A percentile compares a stretch with the other conserved stretches of the same genome.
Conservation (phyloP, 2,888 invertebrate species). For the Ormyrus thymus region DNA sequence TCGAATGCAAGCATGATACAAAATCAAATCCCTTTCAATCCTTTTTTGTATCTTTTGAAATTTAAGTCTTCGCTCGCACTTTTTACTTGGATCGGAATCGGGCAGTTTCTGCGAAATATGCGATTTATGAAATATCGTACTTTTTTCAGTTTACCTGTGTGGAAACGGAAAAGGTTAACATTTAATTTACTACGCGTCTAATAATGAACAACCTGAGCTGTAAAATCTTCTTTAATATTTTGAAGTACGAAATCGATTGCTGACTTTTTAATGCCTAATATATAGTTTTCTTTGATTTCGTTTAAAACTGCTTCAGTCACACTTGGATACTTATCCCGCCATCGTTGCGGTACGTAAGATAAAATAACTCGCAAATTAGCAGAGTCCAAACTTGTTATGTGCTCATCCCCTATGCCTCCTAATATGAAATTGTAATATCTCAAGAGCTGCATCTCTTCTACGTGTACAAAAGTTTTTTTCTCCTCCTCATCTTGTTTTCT, state of each 20-base stretch:
- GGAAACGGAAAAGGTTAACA: conserved; percentile 12
- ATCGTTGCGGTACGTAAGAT: conserved; percentile 79
- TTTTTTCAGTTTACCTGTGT: conserved; percentile 9
- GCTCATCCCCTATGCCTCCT: conserved; percentile 92
- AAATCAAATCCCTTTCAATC: conserved; percentile 81
- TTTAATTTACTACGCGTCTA: background rate
- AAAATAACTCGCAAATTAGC: conserved; percentile 82
- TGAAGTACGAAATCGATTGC: conserved; percentile 94
- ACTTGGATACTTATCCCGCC: conserved; percentile 79
- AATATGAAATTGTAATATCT: conserved; percentile 94
- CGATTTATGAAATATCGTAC: conserved; percentile 6
- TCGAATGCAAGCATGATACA: conserved; percentile 88
- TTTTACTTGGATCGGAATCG: background rate
- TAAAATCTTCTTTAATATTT: conserved; percentile 71
- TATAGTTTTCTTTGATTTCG: conserved; percentile 90
- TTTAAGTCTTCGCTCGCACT: background rate
- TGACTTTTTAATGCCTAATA: conserved; percentile 91
- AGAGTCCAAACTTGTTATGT: conserved; percentile 89
- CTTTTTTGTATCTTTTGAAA: conserved; percentile 65
- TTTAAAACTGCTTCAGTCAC: conserved; percentile 80
- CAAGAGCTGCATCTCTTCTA: conserved; percentile 82
- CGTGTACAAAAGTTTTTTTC: conserved; percentile 71
- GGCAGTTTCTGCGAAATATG: conserved; percentile 29
- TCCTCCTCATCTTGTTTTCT: conserved; percentile 62
- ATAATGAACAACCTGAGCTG: conserved; percentile 53